A percentile compares a stretch with the other conserved stretches of the same genome.
Conservation (phyloP, 2,888 invertebrate genomes). For the Villa cingulata region DNA sequence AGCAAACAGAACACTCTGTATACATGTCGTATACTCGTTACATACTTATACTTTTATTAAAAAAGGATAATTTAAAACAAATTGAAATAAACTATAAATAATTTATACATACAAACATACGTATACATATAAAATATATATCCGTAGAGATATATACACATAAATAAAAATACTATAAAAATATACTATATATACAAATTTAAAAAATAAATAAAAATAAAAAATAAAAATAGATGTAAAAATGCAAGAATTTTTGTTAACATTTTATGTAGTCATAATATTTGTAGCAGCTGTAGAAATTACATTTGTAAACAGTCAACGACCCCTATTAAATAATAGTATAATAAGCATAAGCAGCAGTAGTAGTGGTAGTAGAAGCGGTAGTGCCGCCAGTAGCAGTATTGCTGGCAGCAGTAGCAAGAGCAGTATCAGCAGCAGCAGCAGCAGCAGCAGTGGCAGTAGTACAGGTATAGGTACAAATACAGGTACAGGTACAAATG, state of each 20-base stretch:
- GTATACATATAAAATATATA: too few relatives aligned
- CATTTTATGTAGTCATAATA: neutral
- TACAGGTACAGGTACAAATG: neutral
- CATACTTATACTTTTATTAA: too few relatives aligned
- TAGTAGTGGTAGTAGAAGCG: neutral
- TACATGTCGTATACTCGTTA: too few relatives aligned
- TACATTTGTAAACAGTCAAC: conserved; percentile 9
- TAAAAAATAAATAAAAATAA: too few relatives aligned
- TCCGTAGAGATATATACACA: too few relatives aligned
- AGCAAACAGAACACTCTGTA: too few relatives aligned
- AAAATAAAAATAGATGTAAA: neutral
- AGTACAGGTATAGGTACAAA: neutral
- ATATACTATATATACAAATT: too few relatives aligned
- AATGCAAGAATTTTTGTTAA: neutral
- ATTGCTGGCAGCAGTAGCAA: neutral
- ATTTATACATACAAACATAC: too few relatives aligned
- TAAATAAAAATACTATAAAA: too few relatives aligned
- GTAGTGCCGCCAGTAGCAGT: neutral
- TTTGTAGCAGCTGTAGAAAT: neutral
- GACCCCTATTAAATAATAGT: conserved; percentile 10
- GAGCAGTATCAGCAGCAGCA: conserved; percentile 1
- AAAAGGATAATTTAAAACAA: too few relatives aligned
- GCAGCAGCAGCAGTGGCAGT: neutral
- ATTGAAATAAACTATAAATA: too few relatives aligned
- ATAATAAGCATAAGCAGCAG: neutral